Evolutionary conservation across 1,140 invertebrate genomes (phyloP).

Genomic region (Steinernema feltiae): DNA sequence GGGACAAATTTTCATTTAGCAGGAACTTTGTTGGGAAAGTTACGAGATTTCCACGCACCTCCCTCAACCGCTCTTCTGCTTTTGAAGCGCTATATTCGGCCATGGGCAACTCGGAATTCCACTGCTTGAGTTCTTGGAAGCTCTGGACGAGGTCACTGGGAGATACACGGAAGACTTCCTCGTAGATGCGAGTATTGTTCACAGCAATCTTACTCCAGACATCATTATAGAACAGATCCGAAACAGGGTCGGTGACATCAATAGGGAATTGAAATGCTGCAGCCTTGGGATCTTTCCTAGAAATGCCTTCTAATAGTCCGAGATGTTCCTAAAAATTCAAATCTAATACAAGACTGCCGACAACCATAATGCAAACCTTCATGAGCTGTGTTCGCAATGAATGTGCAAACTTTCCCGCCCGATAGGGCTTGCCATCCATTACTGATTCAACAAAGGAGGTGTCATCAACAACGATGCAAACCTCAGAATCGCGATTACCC

Average conservation of each 20-base stretch:
- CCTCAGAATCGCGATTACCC: conserved; percentile 86
- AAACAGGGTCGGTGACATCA: conserved; percentile 48
- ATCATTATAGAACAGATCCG: conserved; percentile 52
- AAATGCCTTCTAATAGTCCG: conserved; percentile 60
- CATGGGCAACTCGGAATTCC: conserved; percentile 48
- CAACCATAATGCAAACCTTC: too few species aligned
- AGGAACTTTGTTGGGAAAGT: conserved; percentile 54
- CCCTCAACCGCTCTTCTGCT: conserved; percentile 39
- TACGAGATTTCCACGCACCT: conserved; percentile 46
- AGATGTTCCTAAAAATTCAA: conserved; percentile 71
- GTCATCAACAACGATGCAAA: conserved; percentile 66
- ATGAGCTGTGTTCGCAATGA: conserved; percentile 77
- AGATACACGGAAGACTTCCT: conserved; percentile 55
- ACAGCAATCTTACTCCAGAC: conserved; percentile 52
- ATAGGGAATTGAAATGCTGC: conserved; percentile 25
- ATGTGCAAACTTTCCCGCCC: conserved; percentile 76
- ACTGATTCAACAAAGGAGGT: conserved; percentile 71
- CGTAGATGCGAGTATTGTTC: conserved; percentile 56
- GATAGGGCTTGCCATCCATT: conserved; percentile 74
- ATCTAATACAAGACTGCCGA: conserved; percentile 8
- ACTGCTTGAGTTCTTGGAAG: conserved; percentile 49
- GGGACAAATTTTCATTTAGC: conserved; percentile 44
- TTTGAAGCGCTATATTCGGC: conserved; percentile 41
- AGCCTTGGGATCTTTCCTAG: conserved; percentile 21
- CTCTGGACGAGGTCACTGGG: conserved; percentile 53